These are phyloP conservation scores for Henricia sp. DNA, from an alignment of 53 echinoderm and acorn worm genomes.

Conservation along the genomic window DNA sequence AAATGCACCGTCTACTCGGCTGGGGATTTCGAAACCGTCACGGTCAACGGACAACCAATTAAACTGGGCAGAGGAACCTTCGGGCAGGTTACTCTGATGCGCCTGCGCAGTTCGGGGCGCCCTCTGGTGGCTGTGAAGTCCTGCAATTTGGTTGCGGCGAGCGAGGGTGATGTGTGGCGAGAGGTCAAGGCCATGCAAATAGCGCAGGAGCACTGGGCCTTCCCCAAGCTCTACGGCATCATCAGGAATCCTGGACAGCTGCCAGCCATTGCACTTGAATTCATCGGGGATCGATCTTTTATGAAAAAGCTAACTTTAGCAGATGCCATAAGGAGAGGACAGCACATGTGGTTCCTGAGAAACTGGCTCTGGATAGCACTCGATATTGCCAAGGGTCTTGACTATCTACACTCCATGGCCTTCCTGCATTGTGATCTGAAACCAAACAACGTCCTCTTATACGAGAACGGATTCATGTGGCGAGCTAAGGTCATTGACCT, in stretches of 20 bases:
- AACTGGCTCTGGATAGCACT: constrained; percentile 40
- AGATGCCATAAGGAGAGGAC: neutral
- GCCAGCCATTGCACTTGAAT: constrained; percentile 1
- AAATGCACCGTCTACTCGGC: constrained; percentile 11
- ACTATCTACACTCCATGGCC: constrained; percentile 24
- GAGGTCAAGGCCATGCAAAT: constrained; percentile 13
- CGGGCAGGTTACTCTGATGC: constrained; percentile 7
- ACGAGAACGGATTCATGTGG: constrained; percentile 7
- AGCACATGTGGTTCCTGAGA: neutral
- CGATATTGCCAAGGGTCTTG: constrained; percentile 28
- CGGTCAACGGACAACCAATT: neutral
- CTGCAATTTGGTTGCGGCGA: neutral
- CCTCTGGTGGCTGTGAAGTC: constrained; percentile 32
- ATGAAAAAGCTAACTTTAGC: neutral
- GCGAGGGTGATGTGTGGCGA: constrained; percentile 4
- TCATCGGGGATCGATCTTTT: constrained; percentile 7
- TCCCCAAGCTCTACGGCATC: constrained; percentile 36
- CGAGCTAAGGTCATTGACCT: constrained; percentile 59
- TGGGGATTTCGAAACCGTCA: neutral
- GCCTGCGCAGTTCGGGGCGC: constrained; percentile 9
- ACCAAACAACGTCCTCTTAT: constrained; percentile 51
- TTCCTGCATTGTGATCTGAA: constrained; percentile 58
- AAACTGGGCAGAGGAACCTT: constrained; percentile 33
- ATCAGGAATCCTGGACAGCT: neutral
- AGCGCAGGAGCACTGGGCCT: constrained; percentile 31